Evolutionary conservation across 2,113 vertebrate species (phyloP).

Genomic region (Pholis gunnellus): DNA sequence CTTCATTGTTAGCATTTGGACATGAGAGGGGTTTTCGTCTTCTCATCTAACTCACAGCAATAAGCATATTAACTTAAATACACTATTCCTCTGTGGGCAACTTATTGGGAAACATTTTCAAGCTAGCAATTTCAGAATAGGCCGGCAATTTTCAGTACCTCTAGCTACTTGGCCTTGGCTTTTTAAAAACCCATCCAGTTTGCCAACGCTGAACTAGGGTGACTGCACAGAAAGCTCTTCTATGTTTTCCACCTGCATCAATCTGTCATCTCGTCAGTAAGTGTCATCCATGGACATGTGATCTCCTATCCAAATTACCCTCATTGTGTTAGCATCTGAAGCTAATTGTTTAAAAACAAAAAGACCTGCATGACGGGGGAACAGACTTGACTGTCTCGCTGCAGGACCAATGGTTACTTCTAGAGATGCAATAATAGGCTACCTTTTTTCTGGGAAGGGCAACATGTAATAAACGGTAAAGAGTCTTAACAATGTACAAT

Average conservation of each 20-base stretch:
- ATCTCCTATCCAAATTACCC: constrained; percentile 68
- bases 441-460: constrained; percentile 77
- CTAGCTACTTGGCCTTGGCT: constrained; percentile 38
- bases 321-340: constrained; percentile 65
- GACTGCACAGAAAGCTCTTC: constrained; percentile 51
- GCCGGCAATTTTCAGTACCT: constrained; percentile 27
- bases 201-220: constrained; percentile 36
- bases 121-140: constrained; percentile 47
- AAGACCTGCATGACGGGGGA: constrained; percentile 49
- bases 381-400: constrained; percentile 46
- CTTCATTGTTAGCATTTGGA: neutral
- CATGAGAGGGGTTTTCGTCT: neutral
- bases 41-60: constrained; percentile 8
- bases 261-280: constrained; percentile 61
- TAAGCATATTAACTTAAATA: neutral
- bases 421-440: constrained; percentile 84
- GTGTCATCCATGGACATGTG: constrained; percentile 69
- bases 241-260: constrained; percentile 53
- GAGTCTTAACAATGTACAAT: constrained; percentile 79
- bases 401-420: constrained; percentile 71
- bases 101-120: constrained; percentile 30
- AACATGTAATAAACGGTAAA: constrained; percentile 79
- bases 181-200: constrained; percentile 23
- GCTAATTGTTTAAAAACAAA: constrained; percentile 50
- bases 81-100: neutral